Base-by-base conservation (phyloP, 2,888 invertebrate genomes). In the Phaonia tiefii region DNA sequence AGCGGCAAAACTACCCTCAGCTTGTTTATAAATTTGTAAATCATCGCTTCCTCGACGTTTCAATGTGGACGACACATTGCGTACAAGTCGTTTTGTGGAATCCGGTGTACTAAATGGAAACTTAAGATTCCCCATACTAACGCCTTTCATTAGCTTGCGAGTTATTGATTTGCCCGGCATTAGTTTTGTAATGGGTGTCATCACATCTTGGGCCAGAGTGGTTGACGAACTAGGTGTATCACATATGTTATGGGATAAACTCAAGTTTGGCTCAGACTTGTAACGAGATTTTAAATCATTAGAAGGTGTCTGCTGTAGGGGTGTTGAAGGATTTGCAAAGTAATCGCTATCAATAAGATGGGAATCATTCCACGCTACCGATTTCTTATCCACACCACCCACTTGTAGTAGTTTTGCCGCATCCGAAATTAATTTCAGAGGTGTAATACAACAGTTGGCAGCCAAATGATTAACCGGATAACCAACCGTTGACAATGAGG, bases 251-350 rank as follows among this genome's bases (percentile, higher is more conserved):
- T 76, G 69, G 10, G 78, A 75, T 26, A 78, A 82, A 82, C 86
- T 88, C n/a, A 90, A 83, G 87, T 91, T 89, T 66, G 90, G 90
- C 83, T 90, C 90, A 0, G 91, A 91, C 84, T 89, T 90, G 82
- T 88, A 90, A 56, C 89, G 86, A 17, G 87, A 86, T n/a, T 86
- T 86, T 11, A 85, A 82, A 63, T 87, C 86, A 60, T 76, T 84
- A 46, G 83, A 75, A 66, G 84, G 70, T 56, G 86, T 86, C 79
- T 87, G 85, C 37, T 85, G 86, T 20, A 82, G 44, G 0, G 88
- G 86, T 4, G 88, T 87, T 42, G 85, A 86, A 0, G 86, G 86
- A 85, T 87, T 86, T 10, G 85, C 86, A 65, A 84, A 85, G 25
- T 86, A 86, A 51, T 86, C 86, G 37, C 86, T 85, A 26, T 88